Evolutionary conservation across 1,140 invertebrate species (phyloP).

Genomic region (Oryctes rhinoceros): DNA sequence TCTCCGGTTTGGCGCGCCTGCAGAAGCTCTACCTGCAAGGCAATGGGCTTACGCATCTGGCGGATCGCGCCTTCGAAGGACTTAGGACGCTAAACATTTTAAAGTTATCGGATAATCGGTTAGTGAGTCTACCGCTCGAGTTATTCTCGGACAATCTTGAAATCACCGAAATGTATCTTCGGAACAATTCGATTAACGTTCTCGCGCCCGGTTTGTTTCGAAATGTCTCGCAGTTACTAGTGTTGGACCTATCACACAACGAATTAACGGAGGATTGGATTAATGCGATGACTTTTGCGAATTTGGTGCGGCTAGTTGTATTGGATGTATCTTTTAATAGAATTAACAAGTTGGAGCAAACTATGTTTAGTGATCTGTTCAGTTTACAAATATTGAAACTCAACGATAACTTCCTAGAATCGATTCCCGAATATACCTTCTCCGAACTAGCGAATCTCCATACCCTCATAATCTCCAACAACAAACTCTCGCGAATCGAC

Average conservation of each 20-base stretch:
- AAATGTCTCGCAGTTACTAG: slow-evolving; percentile 80
- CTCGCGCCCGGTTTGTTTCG: slow-evolving; percentile 85
- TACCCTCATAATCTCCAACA: slow-evolving; percentile 86
- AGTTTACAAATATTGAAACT: slow-evolving; percentile 83
- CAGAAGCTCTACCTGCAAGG: slow-evolving; percentile 70
- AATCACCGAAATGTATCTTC: slow-evolving; percentile 82
- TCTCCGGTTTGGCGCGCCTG: slow-evolving; percentile 71
- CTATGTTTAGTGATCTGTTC: slow-evolving; percentile 81
- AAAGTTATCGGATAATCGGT: slow-evolving; percentile 82
- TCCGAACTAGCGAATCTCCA: slow-evolving; percentile 81
- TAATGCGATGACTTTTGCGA: slow-evolving; percentile 85
- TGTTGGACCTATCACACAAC: slow-evolving; percentile 87
- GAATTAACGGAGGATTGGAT: slow-evolving; percentile 88
- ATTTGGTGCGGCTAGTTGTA: slow-evolving; percentile 80
- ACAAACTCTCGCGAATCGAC: slow-evolving; percentile 81
- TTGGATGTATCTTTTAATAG: slow-evolving; percentile 84
- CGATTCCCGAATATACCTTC: slow-evolving; percentile 84
- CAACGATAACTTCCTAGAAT: slow-evolving; percentile 84
- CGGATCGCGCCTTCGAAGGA: slow-evolving; percentile 83
- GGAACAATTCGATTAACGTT: slow-evolving; percentile 88
- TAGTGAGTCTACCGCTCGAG: slow-evolving; percentile 83
- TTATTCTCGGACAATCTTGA: slow-evolving; percentile 82
- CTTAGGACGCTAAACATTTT: slow-evolving; percentile 78
- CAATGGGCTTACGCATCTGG: slow-evolving; percentile 78
- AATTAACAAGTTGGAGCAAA: slow-evolving; percentile 79